phyloP scores from a whole-genome alignment of 2,113 vertebrate species.

The Bufo gargarizans region DNA sequence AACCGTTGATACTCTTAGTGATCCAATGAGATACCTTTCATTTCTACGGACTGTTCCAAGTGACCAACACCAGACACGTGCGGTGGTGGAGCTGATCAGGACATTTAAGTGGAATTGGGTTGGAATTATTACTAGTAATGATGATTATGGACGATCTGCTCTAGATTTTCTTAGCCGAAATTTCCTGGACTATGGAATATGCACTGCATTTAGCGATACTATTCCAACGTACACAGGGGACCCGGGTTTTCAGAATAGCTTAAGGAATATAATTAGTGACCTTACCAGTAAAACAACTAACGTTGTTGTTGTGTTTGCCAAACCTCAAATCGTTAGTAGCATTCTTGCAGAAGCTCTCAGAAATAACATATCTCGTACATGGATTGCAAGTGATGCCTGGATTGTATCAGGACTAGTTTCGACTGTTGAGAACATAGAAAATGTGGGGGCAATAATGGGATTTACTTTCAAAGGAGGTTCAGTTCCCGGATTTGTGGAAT shows the following conservation, averaged over 20 bases:
- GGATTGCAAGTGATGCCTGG: constrained; percentile 74
- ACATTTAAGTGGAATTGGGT: constrained; percentile 72
- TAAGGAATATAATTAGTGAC: constrained; percentile 58
- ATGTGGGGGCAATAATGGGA: constrained; percentile 71
- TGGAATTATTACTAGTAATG: constrained; percentile 69
- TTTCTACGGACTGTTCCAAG: constrained; percentile 72
- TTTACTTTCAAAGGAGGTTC: constrained; percentile 63
- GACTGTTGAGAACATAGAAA: constrained; percentile 65
- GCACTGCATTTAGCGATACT: constrained; percentile 64
- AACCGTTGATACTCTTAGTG: constrained; percentile 66
- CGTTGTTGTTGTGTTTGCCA: constrained; percentile 69
- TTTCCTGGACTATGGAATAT: constrained; percentile 61
- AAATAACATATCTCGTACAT: constrained; percentile 63
- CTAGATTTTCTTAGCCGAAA: constrained; percentile 64
- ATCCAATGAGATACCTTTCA: constrained; percentile 64
- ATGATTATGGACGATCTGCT: constrained; percentile 70
- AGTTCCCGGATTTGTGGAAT: constrained; percentile 65
- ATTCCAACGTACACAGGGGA: constrained; percentile 63
- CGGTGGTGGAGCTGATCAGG: constrained; percentile 64
- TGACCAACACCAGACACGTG: constrained; percentile 70
- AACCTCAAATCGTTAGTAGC: constrained; percentile 61
- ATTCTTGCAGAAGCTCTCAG: constrained; percentile 67
- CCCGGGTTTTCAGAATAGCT: background rate
- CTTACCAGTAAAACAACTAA: constrained; percentile 63
- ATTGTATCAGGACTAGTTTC: constrained; percentile 60